Conservation (phyloP, 2,797 vertebrate genomes). For the Sylvilagus floridanus region DNA sequence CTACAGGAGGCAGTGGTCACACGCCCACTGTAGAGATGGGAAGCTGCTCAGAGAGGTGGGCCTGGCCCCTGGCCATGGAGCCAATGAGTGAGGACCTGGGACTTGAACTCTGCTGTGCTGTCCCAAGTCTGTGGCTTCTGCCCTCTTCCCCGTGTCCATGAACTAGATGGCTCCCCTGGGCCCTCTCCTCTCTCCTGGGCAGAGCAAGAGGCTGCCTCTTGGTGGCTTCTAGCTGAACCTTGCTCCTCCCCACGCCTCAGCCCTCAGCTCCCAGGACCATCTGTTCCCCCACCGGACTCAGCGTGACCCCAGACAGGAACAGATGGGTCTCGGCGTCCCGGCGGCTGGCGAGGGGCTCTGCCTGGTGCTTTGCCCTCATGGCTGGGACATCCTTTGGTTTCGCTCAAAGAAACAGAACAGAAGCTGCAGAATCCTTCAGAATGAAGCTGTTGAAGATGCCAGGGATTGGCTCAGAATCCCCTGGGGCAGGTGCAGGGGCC, state of each 20-base stretch:
- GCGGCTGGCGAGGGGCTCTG: neutral
- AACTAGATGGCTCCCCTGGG: neutral
- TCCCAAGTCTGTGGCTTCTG: neutral
- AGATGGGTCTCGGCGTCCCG: neutral
- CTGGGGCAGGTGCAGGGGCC: rapidly evolving
- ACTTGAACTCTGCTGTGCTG: neutral
- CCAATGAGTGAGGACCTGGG: neutral
- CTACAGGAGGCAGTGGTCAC: conserved; percentile 12
- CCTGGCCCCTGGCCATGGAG: conserved; percentile 36
- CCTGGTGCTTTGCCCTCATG: neutral
- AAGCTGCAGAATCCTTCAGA: neutral
- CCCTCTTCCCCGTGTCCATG: neutral
- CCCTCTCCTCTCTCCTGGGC: neutral
- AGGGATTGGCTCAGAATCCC: neutral
- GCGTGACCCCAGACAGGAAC: neutral
- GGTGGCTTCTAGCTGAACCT: neutral
- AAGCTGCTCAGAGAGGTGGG: conserved; percentile 44
- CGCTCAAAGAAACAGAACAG: neutral
- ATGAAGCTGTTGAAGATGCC: neutral
- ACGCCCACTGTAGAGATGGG: conserved; percentile 50
- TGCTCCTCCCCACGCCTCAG: neutral
- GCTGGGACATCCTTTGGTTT: neutral
- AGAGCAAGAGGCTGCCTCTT: neutral
- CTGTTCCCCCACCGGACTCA: neutral
- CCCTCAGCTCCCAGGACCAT: neutral